These are phyloP conservation scores for Rhinolophus sinicus DNA, from an alignment of 2,113 vertebrate genomes.

Conservation along the genomic window DNA sequence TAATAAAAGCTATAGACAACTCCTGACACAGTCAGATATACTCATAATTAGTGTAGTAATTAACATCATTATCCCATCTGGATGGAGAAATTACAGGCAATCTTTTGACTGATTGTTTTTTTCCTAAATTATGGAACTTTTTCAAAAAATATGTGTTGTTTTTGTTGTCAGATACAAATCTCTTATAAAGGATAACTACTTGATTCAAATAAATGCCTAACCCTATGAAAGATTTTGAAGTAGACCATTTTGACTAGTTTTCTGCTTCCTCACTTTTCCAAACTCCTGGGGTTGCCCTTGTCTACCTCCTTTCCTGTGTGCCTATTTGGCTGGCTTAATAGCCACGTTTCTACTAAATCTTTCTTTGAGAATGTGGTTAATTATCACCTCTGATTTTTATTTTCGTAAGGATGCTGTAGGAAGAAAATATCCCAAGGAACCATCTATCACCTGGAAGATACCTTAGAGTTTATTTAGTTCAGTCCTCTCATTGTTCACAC, in stretches of 20 bases:
- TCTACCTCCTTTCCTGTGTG: not conserved
- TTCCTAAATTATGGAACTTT: conserved; percentile 18
- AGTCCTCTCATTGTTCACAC: not conserved
- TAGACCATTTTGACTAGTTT: not conserved
- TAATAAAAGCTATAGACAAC: not conserved
- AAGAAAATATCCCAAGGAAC: not conserved
- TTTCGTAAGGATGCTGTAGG: not conserved
- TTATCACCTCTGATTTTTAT: conserved; percentile 11
- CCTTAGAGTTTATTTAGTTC: not conserved
- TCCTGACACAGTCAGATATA: not conserved
- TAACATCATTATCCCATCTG: not conserved
- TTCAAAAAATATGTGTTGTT: not conserved
- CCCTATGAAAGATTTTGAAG: not conserved
- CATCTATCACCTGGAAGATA: not conserved
- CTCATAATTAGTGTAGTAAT: not conserved
- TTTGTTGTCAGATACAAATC: not conserved
- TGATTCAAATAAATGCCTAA: not conserved
- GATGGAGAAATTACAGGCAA: conserved; percentile 1
- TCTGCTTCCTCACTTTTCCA: conserved; percentile 8
- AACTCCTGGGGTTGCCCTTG: not conserved
- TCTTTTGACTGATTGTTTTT: not conserved
- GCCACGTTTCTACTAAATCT: not conserved
- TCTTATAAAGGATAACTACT: not conserved
- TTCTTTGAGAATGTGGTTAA: not conserved
- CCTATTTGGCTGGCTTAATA: not conserved